Base-by-base conservation (phyloP, 2,888 invertebrate genomes). In the Patella pellucida region DNA sequence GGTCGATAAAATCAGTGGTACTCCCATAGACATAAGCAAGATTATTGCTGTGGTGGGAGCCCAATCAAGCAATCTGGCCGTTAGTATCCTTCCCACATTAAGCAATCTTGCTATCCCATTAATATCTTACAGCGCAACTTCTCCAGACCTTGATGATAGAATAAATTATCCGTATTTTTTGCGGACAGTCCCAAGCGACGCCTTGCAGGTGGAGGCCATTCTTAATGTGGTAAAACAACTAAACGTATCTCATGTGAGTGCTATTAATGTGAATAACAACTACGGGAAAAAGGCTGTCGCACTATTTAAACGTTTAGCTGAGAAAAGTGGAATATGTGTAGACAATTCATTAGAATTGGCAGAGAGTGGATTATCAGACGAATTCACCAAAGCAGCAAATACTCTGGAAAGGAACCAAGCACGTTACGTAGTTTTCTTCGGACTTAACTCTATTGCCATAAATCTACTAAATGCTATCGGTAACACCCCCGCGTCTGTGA, bases 21-120 rank as follows among this genome's bases (percentile, higher is more conserved):
- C 19, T 56, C 16, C 16, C 19, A 69, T 76, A 69, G 41, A 68
- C 14, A 52, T 69, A 12, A 23, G 23, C n/a, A 76, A 76, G 41
- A 54, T 76, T 52, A 50, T 76, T 1, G 92, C 93, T 2, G 91
- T 93, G 15, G 89, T 93, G 62, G 93, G 93, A 0, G 92, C 92
- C 0, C 92, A 92, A 77, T 91, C 77, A 4, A 79, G 79, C 72
- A 76, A 73, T 23, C 76, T 81, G 1, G 68, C 79, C 4, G 52
- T 81, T 15, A 56, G 19, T 19, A 56, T 56, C 19, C 56, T 56
- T 16, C 56, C 56, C 2, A 19, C 56, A 16, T 56, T 56, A 56
- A 77, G 67, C 12, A 52, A 69, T 4, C 52, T 73, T 14, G 68
- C 73, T 50, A 73, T 76, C 14, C 77, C 79, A 3, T 71, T 75